Conservation (phyloP, 2,113 vertebrate species). For the Leucopsar rothschildi region DNA sequence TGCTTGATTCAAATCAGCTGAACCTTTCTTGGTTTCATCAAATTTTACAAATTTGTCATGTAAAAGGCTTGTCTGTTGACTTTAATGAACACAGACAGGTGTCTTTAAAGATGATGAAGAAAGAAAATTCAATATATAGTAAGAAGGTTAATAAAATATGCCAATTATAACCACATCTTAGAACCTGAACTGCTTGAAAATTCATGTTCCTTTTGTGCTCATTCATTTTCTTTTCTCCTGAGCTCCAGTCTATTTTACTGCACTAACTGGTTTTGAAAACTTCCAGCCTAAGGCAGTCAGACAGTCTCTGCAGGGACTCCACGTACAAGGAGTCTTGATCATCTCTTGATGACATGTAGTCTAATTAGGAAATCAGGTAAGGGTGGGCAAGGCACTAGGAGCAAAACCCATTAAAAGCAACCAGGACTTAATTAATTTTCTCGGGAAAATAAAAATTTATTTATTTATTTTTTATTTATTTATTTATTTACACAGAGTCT, state of each 20-base stretch:
- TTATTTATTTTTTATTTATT: neutral
- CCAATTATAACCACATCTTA: neutral
- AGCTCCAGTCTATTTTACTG: neutral
- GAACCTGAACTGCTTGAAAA: neutral
- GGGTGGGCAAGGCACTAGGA: neutral
- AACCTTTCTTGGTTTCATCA: neutral
- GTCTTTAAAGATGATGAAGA: neutral
- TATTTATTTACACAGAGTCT: neutral
- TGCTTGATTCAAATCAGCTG: neutral
- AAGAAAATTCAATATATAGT: neutral
- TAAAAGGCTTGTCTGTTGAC: neutral
- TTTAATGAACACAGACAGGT: neutral
- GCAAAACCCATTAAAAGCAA: slow-evolving; percentile 19
- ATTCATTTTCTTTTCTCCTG: neutral
- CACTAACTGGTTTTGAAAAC: neutral
- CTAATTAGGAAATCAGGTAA: slow-evolving; percentile 31
- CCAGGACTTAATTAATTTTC: slow-evolving; percentile 10
- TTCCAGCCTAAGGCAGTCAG: neutral
- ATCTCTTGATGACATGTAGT: neutral
- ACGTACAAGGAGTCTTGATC: neutral
- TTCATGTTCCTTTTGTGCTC: neutral
- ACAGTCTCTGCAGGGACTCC: neutral
- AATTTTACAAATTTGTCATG: neutral
- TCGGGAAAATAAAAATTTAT: neutral
- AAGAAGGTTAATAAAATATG: neutral